Percentiles rank a stretch among this genome's conserved stretches.
Conservation (phyloP, 2,113 vertebrate species). For the Neodon shergylaensis region DNA sequence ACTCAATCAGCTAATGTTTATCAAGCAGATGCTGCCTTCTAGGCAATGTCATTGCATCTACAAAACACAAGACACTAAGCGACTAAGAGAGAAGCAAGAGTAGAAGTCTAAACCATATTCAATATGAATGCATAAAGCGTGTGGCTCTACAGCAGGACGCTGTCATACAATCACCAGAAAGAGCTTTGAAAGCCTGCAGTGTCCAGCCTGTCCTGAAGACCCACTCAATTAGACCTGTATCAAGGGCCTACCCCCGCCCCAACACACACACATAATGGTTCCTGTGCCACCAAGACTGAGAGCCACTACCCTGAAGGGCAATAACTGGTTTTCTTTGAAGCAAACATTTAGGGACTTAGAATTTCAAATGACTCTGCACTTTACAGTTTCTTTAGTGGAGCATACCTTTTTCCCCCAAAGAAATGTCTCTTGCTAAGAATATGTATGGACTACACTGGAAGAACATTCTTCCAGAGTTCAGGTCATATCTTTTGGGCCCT, state of each 20-base stretch:
- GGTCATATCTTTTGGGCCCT: background rate
- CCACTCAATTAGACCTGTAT: background rate
- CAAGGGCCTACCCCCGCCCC: background rate
- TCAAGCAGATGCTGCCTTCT: background rate
- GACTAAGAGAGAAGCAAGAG: background rate
- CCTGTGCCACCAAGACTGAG: background rate
- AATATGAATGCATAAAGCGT: background rate
- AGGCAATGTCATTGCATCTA: background rate
- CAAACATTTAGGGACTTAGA: rapidly evolving
- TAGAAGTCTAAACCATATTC: background rate
- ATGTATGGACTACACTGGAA: background rate
- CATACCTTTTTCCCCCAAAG: background rate
- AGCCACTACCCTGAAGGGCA: background rate
- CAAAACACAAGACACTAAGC: background rate
- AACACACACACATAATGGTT: background rate
- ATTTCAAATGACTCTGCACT: background rate
- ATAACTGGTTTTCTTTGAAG: background rate
- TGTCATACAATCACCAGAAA: background rate
- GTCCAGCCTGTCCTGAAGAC: background rate
- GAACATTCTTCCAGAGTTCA: background rate
- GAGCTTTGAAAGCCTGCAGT: background rate
- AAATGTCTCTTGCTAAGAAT: background rate
- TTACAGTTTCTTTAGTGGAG: background rate
- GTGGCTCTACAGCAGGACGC: background rate
- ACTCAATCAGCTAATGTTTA: background rate